These are phyloP conservation scores for Strongylocentrotus purpuratus DNA, from an alignment of 35 echinoderm and acorn worm genomes.

Conservation along the genomic window DNA sequence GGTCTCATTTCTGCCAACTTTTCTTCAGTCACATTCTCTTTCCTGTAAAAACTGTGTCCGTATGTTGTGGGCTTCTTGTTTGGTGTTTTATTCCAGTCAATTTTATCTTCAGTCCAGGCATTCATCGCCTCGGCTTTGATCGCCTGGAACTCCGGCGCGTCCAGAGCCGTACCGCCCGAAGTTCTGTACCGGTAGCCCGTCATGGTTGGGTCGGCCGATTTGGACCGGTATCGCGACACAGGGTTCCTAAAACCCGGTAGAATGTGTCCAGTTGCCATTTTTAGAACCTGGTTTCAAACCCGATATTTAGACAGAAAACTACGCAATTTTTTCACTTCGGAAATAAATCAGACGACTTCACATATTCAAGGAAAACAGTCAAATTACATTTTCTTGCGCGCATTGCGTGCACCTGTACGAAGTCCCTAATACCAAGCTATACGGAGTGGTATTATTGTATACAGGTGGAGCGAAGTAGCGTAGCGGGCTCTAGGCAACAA, in stretches of 20 bases:
- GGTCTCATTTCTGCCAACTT: slow-evolving; percentile 65
- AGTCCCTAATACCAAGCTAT: too few species aligned
- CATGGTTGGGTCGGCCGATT: slow-evolving; percentile 92
- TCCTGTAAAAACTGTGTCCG: slow-evolving; percentile 83
- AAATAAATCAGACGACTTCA: not conserved
- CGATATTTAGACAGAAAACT: not conserved
- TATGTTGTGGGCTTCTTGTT: slow-evolving; percentile 88
- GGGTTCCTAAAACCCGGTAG: slow-evolving; percentile 77
- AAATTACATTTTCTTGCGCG: not conserved
- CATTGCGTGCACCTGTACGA: not conserved
- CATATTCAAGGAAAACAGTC: not conserved
- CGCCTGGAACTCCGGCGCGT: slow-evolving; percentile 42
- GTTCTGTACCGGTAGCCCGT: slow-evolving; percentile 75
- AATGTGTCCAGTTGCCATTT: slow-evolving; percentile 95
- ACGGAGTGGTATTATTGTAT: not conserved
- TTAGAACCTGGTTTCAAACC: not conserved
- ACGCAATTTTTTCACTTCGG: not conserved
- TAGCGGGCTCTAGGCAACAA: not conserved
- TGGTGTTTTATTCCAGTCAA: slow-evolving; percentile 92
- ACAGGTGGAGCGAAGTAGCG: not conserved
- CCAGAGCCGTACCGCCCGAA: not conserved
- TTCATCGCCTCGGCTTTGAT: slow-evolving; percentile 65
- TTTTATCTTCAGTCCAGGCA: slow-evolving; percentile 86
- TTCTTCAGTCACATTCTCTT: slow-evolving; percentile 58
- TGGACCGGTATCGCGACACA: slow-evolving; percentile 82